These are phyloP conservation scores for Darevskia mixta DNA, from an alignment of 2,797 vertebrate genomes.

Conservation along the genomic window DNA sequence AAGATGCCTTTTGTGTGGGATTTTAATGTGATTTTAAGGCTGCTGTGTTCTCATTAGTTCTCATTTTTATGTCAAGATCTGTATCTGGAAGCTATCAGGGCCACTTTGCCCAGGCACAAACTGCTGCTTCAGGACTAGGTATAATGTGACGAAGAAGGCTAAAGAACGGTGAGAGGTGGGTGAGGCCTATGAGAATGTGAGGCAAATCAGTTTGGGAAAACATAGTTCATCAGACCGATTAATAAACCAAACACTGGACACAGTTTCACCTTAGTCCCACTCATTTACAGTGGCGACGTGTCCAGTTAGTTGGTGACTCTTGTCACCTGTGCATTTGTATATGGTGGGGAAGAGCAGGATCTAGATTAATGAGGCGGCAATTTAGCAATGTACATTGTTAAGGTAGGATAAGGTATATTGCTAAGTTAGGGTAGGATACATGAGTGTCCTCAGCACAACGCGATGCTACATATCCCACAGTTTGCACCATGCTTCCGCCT, in stretches of 20 bases:
- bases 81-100: neutral
- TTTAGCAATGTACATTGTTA: neutral
- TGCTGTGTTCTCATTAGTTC: neutral
- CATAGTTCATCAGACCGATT: neutral
- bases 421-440: rapidly evolving
- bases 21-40: neutral
- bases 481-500: neutral
- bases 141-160: neutral
- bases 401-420: neutral
- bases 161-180: neutral
- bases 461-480: neutral
- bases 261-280: neutral
- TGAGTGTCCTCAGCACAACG: rapidly evolving
- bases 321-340: neutral
- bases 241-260: neutral
- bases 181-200: neutral
- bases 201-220: neutral
- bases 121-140: neutral
- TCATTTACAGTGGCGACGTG: neutral
- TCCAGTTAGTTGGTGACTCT: neutral
- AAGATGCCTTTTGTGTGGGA: neutral
- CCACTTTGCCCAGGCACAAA: neutral
- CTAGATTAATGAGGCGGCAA: neutral
- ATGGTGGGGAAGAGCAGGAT: neutral
- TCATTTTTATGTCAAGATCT: neutral